phyloP scores from a whole-genome alignment of 2,888 invertebrate species.

The Napeogenes inachia region DNA sequence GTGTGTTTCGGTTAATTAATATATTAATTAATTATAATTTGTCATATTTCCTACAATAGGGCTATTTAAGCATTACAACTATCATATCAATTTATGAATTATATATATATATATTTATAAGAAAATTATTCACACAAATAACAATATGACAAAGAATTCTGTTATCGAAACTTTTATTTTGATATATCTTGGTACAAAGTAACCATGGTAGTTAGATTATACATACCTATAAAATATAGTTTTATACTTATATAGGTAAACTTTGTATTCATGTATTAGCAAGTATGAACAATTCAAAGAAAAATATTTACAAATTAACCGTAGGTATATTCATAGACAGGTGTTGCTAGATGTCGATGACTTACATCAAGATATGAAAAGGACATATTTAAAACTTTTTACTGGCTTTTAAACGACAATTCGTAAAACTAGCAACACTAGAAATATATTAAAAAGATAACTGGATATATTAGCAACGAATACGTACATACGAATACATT shows the following conservation, averaged over 20 bases:
- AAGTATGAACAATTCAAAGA: constrained; percentile 21
- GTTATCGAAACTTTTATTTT: too few relatives aligned
- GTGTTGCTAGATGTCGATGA: constrained; percentile 31
- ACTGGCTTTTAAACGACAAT: constrained; percentile 16
- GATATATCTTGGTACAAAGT: too few relatives aligned
- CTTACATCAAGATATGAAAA: constrained; percentile 31
- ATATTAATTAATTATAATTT: too few relatives aligned
- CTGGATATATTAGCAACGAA: constrained; percentile 7
- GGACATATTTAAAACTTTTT: constrained; percentile 29
- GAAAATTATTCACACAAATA: too few relatives aligned
- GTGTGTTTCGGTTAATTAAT: too few relatives aligned
- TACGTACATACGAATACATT: constrained; percentile 12
- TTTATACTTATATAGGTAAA: background rate
- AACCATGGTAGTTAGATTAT: too few relatives aligned
- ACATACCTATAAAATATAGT: too few relatives aligned
- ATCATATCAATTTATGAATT: too few relatives aligned
- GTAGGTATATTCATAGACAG: constrained; percentile 29
- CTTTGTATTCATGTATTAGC: background rate
- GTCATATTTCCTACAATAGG: too few relatives aligned
- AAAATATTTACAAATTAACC: constrained; percentile 21
- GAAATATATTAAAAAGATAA: background rate
- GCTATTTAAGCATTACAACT: too few relatives aligned
- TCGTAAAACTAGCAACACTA: background rate
- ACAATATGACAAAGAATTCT: too few relatives aligned
- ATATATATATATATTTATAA: too few relatives aligned